Conservation (phyloP, 2,888 invertebrate genomes). For the Sepioteuthis lessoniana region DNA sequence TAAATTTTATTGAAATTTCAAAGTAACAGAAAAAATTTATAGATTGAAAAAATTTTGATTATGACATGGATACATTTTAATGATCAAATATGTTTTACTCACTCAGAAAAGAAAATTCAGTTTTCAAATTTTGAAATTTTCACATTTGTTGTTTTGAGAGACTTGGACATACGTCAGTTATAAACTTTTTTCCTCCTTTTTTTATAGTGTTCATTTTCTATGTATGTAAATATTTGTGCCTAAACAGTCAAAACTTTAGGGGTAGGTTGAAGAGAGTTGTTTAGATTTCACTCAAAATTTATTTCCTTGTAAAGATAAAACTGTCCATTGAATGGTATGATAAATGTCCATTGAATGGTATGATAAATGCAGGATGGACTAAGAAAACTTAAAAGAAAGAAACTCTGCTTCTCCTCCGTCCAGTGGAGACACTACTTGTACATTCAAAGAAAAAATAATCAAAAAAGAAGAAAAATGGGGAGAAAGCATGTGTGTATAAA, state of each 20-base stretch:
- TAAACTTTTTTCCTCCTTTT: neutral
- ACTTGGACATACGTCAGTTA: conserved; percentile 9
- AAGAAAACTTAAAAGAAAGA: neutral
- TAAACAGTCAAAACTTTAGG: neutral
- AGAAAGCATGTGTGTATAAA: no score
- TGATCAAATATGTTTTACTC: neutral
- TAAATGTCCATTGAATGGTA: neutral
- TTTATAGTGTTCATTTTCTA: no score
- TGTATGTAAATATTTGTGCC: neutral
- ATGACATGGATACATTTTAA: neutral
- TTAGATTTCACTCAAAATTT: neutral
- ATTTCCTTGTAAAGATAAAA: neutral
- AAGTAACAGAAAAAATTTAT: neutral
- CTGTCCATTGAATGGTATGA: neutral
- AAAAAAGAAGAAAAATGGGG: no score
- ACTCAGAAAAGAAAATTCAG: neutral
- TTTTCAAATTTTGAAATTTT: neutral
- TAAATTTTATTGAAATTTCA: neutral
- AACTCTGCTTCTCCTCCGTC: conserved; percentile 24
- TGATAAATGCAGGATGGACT: neutral
- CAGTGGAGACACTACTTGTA: neutral
- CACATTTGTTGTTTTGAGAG: neutral
- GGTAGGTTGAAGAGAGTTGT: neutral
- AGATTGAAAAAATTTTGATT: neutral
- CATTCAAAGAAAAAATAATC: neutral